Evolutionary conservation across 2,888 invertebrate genomes (phyloP).

Genomic region (Drosophila merina): DNA sequence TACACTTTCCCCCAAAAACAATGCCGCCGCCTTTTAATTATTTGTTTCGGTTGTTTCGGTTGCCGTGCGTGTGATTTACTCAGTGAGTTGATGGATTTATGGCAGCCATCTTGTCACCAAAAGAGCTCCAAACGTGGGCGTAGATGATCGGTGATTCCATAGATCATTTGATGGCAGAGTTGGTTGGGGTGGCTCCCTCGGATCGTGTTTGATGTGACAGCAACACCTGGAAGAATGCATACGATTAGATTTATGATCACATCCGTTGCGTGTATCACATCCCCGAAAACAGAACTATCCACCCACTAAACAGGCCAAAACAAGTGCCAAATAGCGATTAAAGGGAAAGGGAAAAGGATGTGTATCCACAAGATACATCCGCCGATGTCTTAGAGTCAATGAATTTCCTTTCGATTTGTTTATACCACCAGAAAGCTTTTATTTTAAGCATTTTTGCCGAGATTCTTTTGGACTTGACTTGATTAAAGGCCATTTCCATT

Average conservation of each 20-base stretch:
- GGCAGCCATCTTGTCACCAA: slow-evolving; percentile 65
- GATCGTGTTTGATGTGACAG: slow-evolving; percentile 50
- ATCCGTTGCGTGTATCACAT: slow-evolving; percentile 41
- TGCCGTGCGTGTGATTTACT: slow-evolving; percentile 64
- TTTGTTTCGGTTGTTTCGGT: slow-evolving; percentile 37
- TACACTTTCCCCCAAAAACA: slow-evolving; percentile 44
- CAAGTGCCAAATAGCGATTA: slow-evolving; percentile 20
- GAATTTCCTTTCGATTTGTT: slow-evolving; percentile 29
- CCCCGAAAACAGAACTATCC: neutral
- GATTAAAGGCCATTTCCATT: slow-evolving; percentile 70
- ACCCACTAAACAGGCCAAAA: neutral
- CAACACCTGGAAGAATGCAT: slow-evolving; percentile 67
- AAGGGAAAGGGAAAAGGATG: slow-evolving; percentile 15
- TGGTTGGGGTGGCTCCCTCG: slow-evolving; percentile 32
- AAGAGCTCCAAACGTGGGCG: slow-evolving; percentile 54
- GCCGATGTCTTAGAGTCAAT: slow-evolving; percentile 11
- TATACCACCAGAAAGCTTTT: slow-evolving; percentile 10
- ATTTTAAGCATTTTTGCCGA: slow-evolving; percentile 13
- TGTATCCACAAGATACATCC: slow-evolving; percentile 22
- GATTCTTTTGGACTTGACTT: slow-evolving; percentile 45
- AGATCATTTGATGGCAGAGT: slow-evolving; percentile 57
- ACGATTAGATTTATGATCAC: slow-evolving; percentile 67
- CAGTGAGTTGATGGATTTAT: slow-evolving; percentile 73
- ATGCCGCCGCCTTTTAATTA: slow-evolving; percentile 60
- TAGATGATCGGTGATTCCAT: slow-evolving; percentile 48